These are phyloP conservation scores for Phylloscopus collybita DNA, from an alignment of 2,797 vertebrate genomes.

Conservation along the genomic window DNA sequence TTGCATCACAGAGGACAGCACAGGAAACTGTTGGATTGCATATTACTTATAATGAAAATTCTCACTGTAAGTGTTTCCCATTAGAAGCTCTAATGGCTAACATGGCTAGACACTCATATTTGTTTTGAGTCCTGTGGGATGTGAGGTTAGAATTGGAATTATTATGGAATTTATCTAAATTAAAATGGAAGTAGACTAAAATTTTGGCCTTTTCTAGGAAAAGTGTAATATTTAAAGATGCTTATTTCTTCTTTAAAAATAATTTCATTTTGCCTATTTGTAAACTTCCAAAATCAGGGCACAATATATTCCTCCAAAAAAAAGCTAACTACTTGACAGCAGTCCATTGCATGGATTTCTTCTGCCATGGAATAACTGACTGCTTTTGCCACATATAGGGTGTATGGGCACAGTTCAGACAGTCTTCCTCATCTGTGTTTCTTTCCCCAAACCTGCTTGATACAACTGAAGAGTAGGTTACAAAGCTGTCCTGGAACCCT, in stretches of 20 bases:
- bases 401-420: neutral
- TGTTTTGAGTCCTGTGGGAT: neutral
- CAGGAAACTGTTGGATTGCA: constrained; percentile 6
- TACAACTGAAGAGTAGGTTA: constrained; percentile 29
- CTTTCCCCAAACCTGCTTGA: constrained; percentile 23
- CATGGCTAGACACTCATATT: neutral
- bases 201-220: neutral
- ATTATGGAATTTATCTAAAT: neutral
- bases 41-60: constrained; percentile 28
- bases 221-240: neutral
- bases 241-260: neutral
- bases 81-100: constrained; percentile 18
- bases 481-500: constrained; percentile 42
- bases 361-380: neutral
- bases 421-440: constrained; percentile 4
- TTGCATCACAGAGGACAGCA: neutral
- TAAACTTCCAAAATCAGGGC: neutral
- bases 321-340: neutral
- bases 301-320: neutral
- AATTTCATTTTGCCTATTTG: neutral
- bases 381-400: neutral
- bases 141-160: neutral
- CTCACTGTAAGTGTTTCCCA: neutral
- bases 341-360: neutral
- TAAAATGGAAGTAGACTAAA: neutral